Percentiles rank a stretch among this genome's conserved stretches.
These are phyloP conservation scores for Aselliscus stoliczkanus DNA, from an alignment of 2,797 vertebrate species.

Conservation along the genomic window DNA sequence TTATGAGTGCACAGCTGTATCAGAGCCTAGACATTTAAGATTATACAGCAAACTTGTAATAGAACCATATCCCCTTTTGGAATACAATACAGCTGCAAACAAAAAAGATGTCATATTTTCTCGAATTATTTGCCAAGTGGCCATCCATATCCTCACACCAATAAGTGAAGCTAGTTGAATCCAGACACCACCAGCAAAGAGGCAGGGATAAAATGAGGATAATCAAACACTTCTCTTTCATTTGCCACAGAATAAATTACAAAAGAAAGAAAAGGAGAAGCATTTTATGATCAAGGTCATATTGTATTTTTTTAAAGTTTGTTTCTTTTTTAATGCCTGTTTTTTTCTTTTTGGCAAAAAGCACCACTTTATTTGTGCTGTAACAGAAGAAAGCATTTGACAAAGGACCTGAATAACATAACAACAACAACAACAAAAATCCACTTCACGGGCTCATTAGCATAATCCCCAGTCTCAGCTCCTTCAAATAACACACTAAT, in stretches of 20 bases:
- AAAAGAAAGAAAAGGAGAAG: neutral
- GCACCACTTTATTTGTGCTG: conserved; percentile 35
- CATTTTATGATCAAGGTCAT: neutral
- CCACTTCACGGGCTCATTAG: neutral
- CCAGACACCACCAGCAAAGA: neutral
- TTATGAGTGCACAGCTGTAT: neutral
- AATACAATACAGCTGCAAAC: conserved; percentile 55
- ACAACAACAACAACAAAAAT: neutral
- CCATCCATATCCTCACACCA: neutral
- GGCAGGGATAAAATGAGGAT: neutral
- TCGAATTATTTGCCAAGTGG: conserved; percentile 16
- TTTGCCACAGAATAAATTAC: neutral
- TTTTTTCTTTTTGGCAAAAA: neutral
- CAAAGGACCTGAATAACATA: neutral
- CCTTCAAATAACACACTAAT: conserved; percentile 66
- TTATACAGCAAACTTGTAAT: neutral
- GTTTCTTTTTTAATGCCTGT: neutral
- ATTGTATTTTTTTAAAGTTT: conserved; percentile 22
- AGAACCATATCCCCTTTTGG: conserved; percentile 4
- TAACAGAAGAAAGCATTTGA: conserved; percentile 29
- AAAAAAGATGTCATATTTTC: neutral
- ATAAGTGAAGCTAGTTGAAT: neutral
- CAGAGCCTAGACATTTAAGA: neutral
- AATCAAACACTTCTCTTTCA: neutral
- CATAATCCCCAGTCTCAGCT: conserved; percentile 47